Conservation (phyloP, 2,113 vertebrate genomes). For the Thalassarche chlororhynchos region DNA sequence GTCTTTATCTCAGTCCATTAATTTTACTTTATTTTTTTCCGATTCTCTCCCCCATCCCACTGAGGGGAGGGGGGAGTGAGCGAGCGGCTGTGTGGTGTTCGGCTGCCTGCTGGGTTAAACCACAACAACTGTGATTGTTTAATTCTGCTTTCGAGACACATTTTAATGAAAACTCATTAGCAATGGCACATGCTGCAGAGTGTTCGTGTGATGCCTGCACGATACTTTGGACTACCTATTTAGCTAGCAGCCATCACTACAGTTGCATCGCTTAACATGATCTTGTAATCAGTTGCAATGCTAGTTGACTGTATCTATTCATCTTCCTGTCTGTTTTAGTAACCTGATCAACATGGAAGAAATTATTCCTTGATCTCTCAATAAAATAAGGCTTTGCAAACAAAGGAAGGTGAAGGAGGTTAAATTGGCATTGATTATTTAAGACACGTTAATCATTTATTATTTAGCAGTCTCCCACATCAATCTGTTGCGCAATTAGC, state of each 20-base stretch:
- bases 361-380: constrained; percentile 49
- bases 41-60: too few species aligned
- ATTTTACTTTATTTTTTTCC: too few species aligned
- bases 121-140: neutral
- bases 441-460: constrained; percentile 29
- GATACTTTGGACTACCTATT: neutral
- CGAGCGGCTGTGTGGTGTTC: too few species aligned
- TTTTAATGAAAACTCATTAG: neutral
- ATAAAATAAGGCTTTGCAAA: constrained; percentile 31
- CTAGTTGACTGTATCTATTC: neutral
- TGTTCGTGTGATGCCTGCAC: neutral
- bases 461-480: neutral
- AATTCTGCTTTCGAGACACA: neutral
- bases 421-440: constrained; percentile 37
- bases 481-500: neutral
- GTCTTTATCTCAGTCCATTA: too few species aligned
- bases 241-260: neutral
- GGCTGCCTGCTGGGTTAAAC: too few species aligned
- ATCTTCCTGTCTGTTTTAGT: neutral
- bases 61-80: too few species aligned
- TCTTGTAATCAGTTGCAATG: neutral
- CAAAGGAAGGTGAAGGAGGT: neutral
- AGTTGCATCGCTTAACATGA: neutral
- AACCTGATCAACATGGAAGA: neutral
- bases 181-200: neutral